Evolutionary conservation across 2,888 invertebrate species (phyloP).

Genomic region (Tenthredo livida): DNA sequence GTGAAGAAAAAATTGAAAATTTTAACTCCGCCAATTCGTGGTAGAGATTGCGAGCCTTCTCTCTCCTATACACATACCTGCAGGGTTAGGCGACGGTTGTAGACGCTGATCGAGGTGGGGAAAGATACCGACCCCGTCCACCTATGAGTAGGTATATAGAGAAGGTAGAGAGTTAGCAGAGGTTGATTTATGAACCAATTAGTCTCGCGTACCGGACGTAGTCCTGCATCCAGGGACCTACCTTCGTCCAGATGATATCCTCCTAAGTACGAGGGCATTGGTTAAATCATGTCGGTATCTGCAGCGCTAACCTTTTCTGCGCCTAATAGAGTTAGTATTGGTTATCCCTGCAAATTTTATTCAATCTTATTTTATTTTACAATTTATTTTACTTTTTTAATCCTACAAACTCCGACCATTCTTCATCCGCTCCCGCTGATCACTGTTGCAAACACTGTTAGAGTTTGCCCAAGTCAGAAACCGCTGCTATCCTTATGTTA

Average conservation of each 20-base stretch:
- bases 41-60: slow-evolving; percentile 34
- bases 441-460: background rate
- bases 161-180: slow-evolving; percentile 61
- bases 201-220: slow-evolving; percentile 75
- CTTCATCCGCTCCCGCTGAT: background rate
- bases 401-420: background rate
- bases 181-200: slow-evolving; percentile 78
- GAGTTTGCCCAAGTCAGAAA: background rate
- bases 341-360: slow-evolving; percentile 16
- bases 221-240: slow-evolving; percentile 61
- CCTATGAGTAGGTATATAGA: slow-evolving; percentile 52
- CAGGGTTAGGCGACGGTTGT: slow-evolving; percentile 26
- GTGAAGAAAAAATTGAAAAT: background rate
- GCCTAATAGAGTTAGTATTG: slow-evolving; percentile 46
- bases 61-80: slow-evolving; percentile 20
- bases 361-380: slow-evolving; percentile 10
- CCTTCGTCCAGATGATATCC: slow-evolving; percentile 72
- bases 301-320: slow-evolving; percentile 39
- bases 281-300: slow-evolving; percentile 52
- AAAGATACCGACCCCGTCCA: slow-evolving; percentile 44
- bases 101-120: slow-evolving; percentile 37
- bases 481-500: background rate
- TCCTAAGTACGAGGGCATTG: slow-evolving; percentile 54
- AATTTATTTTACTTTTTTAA: slow-evolving; percentile 50
- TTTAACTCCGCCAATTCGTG: slow-evolving; percentile 37